These are phyloP conservation scores for Dryobotodes eremita DNA, from an alignment of 2,888 invertebrate genomes.

Conservation along the genomic window DNA sequence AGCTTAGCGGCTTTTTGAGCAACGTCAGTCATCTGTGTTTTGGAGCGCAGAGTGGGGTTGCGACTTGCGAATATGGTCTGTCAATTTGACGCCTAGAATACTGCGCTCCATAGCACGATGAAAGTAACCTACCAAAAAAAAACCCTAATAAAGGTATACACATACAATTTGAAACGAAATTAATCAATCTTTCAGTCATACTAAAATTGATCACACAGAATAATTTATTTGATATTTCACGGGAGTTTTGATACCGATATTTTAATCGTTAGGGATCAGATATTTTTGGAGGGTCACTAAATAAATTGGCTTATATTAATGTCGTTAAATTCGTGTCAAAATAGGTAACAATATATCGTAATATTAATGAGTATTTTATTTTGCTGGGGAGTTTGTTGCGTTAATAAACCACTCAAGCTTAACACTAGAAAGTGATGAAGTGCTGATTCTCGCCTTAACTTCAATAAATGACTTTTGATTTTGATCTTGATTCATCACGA, in stretches of 20 bases:
- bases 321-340: not conserved
- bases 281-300: constrained; percentile 6
- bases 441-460: not conserved
- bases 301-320: constrained; percentile 27
- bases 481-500: not conserved
- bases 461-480: not conserved
- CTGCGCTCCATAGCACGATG: too few species aligned
- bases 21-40: too few species aligned
- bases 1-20: too few species aligned
- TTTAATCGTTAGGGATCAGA: constrained; percentile 29
- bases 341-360: not conserved
- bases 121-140: constrained; percentile 22
- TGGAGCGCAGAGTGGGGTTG: too few species aligned
- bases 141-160: constrained; percentile 20
- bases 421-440: not conserved
- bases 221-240: constrained; percentile 44
- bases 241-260: constrained; percentile 19
- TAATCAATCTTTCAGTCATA: constrained; percentile 42
- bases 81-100: too few species aligned
- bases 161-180: constrained; percentile 45
- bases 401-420: too few species aligned
- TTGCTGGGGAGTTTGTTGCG: not conserved
- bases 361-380: not conserved
- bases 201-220: constrained; percentile 38
- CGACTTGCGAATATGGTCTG: too few species aligned